These are phyloP conservation scores for Drosophila melanocephala DNA, from an alignment of 2,888 invertebrate genomes.

Conservation along the genomic window DNA sequence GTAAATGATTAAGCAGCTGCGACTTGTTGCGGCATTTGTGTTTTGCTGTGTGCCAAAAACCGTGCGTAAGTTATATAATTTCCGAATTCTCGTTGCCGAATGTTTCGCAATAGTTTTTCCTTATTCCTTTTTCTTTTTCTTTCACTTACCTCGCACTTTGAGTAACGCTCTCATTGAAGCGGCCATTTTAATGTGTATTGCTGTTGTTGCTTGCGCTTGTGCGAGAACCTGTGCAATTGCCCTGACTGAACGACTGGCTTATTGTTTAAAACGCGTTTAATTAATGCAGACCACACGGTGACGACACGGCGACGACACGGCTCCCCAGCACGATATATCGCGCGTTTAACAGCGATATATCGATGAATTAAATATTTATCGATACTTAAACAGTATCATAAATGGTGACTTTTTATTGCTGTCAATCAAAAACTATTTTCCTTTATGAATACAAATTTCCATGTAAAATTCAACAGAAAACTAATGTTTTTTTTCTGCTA, in stretches of 20 bases:
- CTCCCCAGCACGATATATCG: conserved; percentile 28
- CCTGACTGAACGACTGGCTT: conserved; percentile 44
- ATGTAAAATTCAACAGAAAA: neutral
- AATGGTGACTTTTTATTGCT: neutral
- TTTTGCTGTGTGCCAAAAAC: conserved; percentile 41
- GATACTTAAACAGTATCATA: neutral
- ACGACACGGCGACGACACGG: conserved; percentile 35
- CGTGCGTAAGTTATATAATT: conserved; percentile 75
- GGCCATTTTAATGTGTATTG: conserved; percentile 86
- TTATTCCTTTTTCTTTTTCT: neutral
- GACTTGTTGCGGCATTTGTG: conserved; percentile 53
- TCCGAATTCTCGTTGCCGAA: conserved; percentile 35
- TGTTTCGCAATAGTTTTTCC: conserved; percentile 56
- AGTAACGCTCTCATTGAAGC: conserved; percentile 87
- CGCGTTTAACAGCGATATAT: conserved; percentile 15
- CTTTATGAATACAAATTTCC: neutral
- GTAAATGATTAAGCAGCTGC: conserved; percentile 13
- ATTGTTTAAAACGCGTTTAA: conserved; percentile 76
- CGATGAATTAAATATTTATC: conserved; percentile 3
- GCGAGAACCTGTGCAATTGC: conserved; percentile 68
- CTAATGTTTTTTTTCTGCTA: neutral
- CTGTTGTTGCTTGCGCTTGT: conserved; percentile 61
- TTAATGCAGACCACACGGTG: conserved; percentile 66
- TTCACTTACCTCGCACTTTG: conserved; percentile 87
- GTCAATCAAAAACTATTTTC: neutral